These are phyloP conservation scores for Burhinus bistriatus DNA, from an alignment of 2,113 vertebrate species.

Conservation along the genomic window DNA sequence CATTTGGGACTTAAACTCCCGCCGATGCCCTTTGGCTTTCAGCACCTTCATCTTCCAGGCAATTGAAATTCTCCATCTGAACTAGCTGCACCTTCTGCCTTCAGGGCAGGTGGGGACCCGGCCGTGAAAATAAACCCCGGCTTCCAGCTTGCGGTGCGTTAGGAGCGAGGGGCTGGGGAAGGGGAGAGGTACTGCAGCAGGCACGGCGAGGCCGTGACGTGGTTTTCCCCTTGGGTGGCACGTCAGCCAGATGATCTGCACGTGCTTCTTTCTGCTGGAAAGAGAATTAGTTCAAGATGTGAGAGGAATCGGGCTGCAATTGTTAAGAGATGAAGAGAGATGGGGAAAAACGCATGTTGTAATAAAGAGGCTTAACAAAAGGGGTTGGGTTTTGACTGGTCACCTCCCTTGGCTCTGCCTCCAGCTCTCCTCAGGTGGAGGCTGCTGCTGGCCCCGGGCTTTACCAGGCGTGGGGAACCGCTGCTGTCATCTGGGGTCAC, in stretches of 20 bases:
- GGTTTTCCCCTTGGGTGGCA: not conserved
- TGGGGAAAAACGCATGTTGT: not conserved
- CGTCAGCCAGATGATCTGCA: not conserved
- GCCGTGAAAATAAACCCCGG: not conserved
- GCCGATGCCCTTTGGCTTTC: not conserved
- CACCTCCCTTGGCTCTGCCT: not conserved
- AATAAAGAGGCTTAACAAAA: not conserved
- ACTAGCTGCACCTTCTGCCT: not conserved
- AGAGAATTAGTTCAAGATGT: not conserved
- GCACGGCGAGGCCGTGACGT: not conserved
- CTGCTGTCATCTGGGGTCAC: not conserved
- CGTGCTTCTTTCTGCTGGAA: not conserved
- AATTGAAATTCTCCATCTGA: not conserved
- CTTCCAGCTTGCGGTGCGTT: not conserved
- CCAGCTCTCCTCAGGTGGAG: not conserved
- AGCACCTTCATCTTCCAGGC: constrained; percentile 1
- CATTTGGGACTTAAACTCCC: not conserved
- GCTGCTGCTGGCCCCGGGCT: not conserved
- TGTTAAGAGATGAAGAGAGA: not conserved
- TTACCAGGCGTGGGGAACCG: not conserved
- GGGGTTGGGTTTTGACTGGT: not conserved
- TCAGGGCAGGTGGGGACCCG: not conserved
- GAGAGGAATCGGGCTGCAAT: not conserved
- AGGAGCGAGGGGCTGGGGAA: not conserved
- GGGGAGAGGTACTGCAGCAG: not conserved